Evolutionary conservation across 2,888 invertebrate genomes (phyloP), one percentile per base, ranked within the genome.

Genomic region (Slavum lentiscoides): DNA sequence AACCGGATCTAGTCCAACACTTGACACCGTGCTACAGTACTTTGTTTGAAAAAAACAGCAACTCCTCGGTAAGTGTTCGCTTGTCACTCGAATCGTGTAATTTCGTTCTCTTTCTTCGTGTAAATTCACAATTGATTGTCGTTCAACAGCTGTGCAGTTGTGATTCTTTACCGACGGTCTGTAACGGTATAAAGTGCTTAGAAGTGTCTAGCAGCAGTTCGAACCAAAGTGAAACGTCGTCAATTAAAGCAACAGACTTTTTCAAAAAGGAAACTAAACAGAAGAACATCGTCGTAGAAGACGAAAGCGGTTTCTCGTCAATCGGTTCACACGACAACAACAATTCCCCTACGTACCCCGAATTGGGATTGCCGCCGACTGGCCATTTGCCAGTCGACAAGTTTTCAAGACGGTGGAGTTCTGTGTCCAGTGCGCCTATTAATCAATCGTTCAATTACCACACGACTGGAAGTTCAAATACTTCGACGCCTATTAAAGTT

Each of bases 291-390:
- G 39, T 30, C 30, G 88, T 88, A 15, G 94, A 94, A 86, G 93
- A 94, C 84, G 94, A 94, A 86, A 94, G 94, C 85, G 94, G 94
- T 49, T 94, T 94, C 87, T 93, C 93, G 19, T 94, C 94, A 13
- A 92, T 94, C 89, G 93, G 91, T 86, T 94, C 94, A 86, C 93
- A 94, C 87, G 94, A 94, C 85, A 90, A 93, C 69, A 93, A 93
- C 43, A 82, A 82, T 49, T 82, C 83, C n/a, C 83, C 84, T 19
- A 84, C 83, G 55, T 84, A 84, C 70, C 84, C 84, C 17, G 84
- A 85, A 82, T 82, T 84, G 21, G 84, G 85, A 23, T 83, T 85
- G 43, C 85, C 84, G 13, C 72, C 84, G n/a, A 84, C 84, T 13
- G 83, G 83, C 0, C 74, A 77, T 17, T 73, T 73, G 17, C 82